phyloP scores from a whole-genome alignment of 2,797 vertebrate species.

The Myoxocephalus aenaeus region DNA sequence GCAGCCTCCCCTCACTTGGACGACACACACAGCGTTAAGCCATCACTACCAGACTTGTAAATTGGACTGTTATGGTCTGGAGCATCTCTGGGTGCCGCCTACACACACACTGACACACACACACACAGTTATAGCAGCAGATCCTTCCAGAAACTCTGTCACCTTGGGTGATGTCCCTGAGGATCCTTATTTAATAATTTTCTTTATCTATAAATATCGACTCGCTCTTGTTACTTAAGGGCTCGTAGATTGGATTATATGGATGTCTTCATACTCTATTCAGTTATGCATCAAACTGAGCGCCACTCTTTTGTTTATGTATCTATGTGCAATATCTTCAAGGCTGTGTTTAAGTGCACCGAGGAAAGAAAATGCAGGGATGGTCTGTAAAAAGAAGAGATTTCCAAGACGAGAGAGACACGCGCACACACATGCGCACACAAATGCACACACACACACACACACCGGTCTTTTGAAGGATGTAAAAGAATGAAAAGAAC shows the following conservation, averaged over 20 bases:
- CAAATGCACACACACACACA: too few species aligned
- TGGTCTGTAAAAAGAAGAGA: constrained; percentile 6
- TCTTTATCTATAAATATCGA: constrained; percentile 8
- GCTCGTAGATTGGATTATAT: constrained; percentile 30
- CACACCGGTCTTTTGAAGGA: background rate
- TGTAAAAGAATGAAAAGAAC: background rate
- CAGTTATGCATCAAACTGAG: background rate
- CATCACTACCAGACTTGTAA: constrained; percentile 53
- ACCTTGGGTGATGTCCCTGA: constrained; percentile 28
- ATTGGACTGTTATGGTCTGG: constrained; percentile 46
- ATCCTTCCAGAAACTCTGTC: constrained; percentile 42
- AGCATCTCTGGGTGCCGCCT: constrained; percentile 25
- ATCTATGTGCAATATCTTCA: background rate
- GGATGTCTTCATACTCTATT: constrained; percentile 29
- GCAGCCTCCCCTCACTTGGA: background rate
- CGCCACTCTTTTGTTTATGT: background rate
- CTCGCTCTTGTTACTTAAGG: background rate
- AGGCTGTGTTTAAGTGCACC: too few species aligned
- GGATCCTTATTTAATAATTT: constrained; percentile 10
- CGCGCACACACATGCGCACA: too few species aligned
- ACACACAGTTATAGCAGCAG: constrained; percentile 13
- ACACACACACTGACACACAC: too few species aligned
- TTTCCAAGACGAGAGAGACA: constrained; percentile 17
- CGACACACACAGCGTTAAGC: constrained; percentile 26
- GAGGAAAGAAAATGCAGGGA: background rate